A percentile compares a stretch with the other conserved stretches of the same genome.
These are phyloP conservation scores for Pardosa pseudoannulata DNA, from an alignment of 2,888 invertebrate species.

Conservation along the genomic window DNA sequence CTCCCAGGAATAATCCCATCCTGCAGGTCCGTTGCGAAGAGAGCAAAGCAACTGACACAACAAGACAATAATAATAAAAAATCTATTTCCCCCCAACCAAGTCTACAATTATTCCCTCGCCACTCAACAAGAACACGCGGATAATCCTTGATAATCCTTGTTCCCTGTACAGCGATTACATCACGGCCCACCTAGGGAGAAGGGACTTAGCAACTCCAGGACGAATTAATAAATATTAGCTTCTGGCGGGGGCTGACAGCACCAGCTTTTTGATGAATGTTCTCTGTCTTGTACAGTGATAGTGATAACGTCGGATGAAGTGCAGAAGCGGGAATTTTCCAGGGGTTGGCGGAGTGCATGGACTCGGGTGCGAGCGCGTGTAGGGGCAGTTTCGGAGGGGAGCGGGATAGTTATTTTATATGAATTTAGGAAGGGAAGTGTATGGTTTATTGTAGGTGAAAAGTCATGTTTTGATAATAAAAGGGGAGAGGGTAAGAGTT, in stretches of 20 bases:
- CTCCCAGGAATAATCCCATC: not conserved
- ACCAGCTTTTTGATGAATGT: conserved; percentile 65
- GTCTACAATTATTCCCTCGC: conserved; percentile 12
- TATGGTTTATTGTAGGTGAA: conserved; percentile 17
- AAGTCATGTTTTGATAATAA: not conserved
- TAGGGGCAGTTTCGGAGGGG: not conserved
- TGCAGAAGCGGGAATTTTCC: conserved; percentile 41
- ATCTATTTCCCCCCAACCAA: not conserved
- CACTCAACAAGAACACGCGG: conserved; percentile 33
- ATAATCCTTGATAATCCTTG: conserved; percentile 62
- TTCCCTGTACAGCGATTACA: conserved; percentile 52
- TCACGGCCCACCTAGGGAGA: not conserved
- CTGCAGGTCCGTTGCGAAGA: not conserved
- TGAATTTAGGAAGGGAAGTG: conserved; percentile 12
- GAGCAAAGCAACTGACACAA: not conserved
- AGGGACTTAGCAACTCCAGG: conserved; percentile 21
- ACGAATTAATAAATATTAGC: conserved; percentile 71
- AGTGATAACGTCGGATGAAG: conserved; percentile 63
- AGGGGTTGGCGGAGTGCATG: not conserved
- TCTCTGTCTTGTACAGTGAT: conserved; percentile 54
- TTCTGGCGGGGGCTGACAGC: conserved; percentile 54
- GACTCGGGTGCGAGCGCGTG: not conserved
- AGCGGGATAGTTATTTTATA: conserved; percentile 11
- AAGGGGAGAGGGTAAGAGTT: too few species aligned
- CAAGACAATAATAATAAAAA: not conserved